Conservation (phyloP, 2,797 vertebrate species). For the Haliaeetus vocifer region DNA sequence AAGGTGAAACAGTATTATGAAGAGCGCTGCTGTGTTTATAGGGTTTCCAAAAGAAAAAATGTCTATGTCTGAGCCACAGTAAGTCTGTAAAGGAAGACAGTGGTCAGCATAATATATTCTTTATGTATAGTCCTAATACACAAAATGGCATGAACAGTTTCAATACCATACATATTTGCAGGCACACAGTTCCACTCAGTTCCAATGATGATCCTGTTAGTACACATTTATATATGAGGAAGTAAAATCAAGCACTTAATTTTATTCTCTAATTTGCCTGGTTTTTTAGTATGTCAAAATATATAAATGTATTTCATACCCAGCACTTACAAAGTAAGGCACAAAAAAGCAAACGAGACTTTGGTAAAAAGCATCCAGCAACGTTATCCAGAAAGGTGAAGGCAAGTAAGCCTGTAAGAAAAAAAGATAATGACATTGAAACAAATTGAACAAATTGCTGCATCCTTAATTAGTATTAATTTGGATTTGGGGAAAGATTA, state of each 20-base stretch:
- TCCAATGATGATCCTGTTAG: not conserved
- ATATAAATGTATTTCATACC: not conserved
- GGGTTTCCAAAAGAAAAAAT: conserved; percentile 87
- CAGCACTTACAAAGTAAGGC: conserved; percentile 89
- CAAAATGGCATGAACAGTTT: not conserved
- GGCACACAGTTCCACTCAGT: not conserved
- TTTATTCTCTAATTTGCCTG: not conserved
- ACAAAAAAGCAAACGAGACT: conserved; percentile 92
- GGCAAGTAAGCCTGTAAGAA: conserved; percentile 80
- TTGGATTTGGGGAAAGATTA: not conserved
- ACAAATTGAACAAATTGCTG: not conserved
- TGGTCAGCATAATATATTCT: not conserved
- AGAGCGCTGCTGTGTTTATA: conserved; percentile 85
- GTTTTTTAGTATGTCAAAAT: not conserved
- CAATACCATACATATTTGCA: not conserved
- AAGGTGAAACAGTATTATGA: conserved; percentile 89
- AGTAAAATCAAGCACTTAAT: not conserved
- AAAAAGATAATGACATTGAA: not conserved
- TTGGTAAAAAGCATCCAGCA: conserved; percentile 94
- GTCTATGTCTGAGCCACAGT: conserved; percentile 81
- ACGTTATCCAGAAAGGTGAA: conserved; percentile 85
- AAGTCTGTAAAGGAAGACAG: conserved; percentile 74
- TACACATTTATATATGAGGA: not conserved
- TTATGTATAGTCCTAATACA: not conserved
- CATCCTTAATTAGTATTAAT: not conserved